Evolutionary conservation across 2,113 vertebrate genomes (phyloP).

Genomic region (Nematolebias whitei): DNA sequence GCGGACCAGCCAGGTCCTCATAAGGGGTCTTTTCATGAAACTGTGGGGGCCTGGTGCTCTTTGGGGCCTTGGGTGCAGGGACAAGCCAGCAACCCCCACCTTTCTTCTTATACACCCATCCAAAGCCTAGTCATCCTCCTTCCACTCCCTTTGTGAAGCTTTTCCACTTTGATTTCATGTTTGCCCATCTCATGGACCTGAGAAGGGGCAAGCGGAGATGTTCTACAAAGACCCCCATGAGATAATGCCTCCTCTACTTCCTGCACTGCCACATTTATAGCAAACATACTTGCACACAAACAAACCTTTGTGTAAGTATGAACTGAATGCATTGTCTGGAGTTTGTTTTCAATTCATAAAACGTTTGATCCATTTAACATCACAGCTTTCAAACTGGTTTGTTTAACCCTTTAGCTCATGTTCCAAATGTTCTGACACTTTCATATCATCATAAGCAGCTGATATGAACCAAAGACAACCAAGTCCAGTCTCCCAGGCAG

Average conservation of each 20-base stretch:
- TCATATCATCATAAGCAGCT: background rate
- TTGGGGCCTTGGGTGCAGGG: conserved; percentile 59
- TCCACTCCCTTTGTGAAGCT: conserved; percentile 77
- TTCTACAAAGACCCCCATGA: conserved; percentile 62
- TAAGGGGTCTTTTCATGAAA: conserved; percentile 75
- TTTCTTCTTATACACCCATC: conserved; percentile 31
- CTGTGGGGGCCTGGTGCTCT: conserved; percentile 59
- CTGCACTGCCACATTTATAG: conserved; percentile 34
- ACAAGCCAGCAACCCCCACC: conserved; percentile 42
- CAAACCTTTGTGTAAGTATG: background rate
- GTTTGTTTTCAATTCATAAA: too few species aligned
- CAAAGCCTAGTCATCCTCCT: conserved; percentile 72
- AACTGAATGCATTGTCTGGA: too few species aligned
- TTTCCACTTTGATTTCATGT: conserved; percentile 84
- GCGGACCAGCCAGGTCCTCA: conserved; percentile 77
- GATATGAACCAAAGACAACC: conserved; percentile 9
- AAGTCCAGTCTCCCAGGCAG: conserved; percentile 17
- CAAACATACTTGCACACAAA: background rate
- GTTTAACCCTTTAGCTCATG: conserved; percentile 30
- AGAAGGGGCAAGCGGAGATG: conserved; percentile 55
- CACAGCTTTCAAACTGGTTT: conserved; percentile 63
- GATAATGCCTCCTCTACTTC: conserved; percentile 52
- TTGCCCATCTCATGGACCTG: conserved; percentile 67
- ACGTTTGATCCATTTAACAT: conserved; percentile 66
- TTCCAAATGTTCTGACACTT: conserved; percentile 70